A percentile compares a stretch with the other conserved stretches of the same genome.
These are phyloP conservation scores for Esox masquinongy DNA, from an alignment of 2,797 vertebrate species.

Conservation along the genomic window DNA sequence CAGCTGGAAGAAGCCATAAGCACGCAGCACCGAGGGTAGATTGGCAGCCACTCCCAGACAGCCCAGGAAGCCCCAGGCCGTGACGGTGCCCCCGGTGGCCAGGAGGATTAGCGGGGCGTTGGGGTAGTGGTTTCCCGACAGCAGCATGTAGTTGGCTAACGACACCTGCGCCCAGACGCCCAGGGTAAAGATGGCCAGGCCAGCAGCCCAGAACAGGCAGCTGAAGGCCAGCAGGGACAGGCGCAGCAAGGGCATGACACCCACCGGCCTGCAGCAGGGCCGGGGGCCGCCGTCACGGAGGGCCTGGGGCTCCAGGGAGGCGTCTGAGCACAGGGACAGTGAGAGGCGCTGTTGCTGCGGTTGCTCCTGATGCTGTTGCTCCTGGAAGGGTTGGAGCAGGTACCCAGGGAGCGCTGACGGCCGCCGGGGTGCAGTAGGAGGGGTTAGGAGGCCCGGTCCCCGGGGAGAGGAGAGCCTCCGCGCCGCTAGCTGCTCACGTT, in stretches of 20 bases:
- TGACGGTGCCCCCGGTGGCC: slow-evolving; percentile 75
- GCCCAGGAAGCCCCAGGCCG: slow-evolving; percentile 87
- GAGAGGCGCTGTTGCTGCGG: slow-evolving; percentile 66
- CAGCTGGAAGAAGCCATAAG: slow-evolving; percentile 83
- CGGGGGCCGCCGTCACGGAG: slow-evolving; percentile 53
- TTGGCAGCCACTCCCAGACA: slow-evolving; percentile 86
- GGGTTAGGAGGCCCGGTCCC: slow-evolving; percentile 57
- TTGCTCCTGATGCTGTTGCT: slow-evolving; percentile 59
- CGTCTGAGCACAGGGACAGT: slow-evolving; percentile 69
- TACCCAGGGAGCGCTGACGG: slow-evolving; percentile 73
- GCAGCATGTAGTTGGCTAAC: slow-evolving; percentile 80
- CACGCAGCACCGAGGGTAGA: slow-evolving; percentile 79
- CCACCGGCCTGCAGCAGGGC: slow-evolving; percentile 69
- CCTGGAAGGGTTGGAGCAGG: slow-evolving; percentile 65
- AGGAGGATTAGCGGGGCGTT: slow-evolving; percentile 82
- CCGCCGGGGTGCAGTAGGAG: slow-evolving; percentile 64
- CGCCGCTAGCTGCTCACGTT: slow-evolving; percentile 64
- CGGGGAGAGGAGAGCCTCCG: slow-evolving; percentile 70
- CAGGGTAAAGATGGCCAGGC: slow-evolving; percentile 82
- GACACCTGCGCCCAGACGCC: slow-evolving; percentile 76
- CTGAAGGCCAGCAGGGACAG: slow-evolving; percentile 86
- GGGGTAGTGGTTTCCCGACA: slow-evolving; percentile 81
- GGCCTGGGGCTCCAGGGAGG: slow-evolving; percentile 73
- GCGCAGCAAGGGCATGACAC: slow-evolving; percentile 83
- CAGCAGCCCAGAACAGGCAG: slow-evolving; percentile 87